Base-by-base conservation (phyloP, 2,797 vertebrate species). In the Enteromius trimaculatus region DNA sequence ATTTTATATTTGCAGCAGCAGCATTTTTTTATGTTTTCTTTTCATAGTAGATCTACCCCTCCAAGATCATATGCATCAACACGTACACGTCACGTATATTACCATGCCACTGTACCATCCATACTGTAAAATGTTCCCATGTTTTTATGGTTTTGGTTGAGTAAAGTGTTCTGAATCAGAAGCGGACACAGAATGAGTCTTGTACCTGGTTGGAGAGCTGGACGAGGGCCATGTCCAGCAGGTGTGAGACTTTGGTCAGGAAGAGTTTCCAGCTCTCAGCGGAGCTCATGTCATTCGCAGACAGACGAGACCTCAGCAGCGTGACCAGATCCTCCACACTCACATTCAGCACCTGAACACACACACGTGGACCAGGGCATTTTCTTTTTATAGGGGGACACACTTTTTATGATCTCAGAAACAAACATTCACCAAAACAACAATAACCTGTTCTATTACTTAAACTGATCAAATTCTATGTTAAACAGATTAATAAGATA, bases 231-330 rank as follows among this genome's bases (percentile, higher is more conserved):
- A 29, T 6, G 17, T 89, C 83, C 81, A 89, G 71, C 29, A 74
- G 60, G 0, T n/a, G 3, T 14, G 76, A 79, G 37, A 66, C 70
- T 78, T 74, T 83, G 23, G 79, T 82, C 64, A 89, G 76, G n/a
- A 89, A 51, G 26, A 89, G 68, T 58, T 84, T 88, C 86, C 86
- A 88, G 17, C 69, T 80, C 4, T 80, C 85, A 60, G 74, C 75
- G 6, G 86, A 79, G n/a, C 72, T 44, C 1, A 29, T 44, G 19
- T 31, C 71, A 64, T 23, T 21, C 7, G 10, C 7, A 37, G 74
- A 31, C n/a, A 77, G 72, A 16, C 79, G 62, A 58, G 77, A 82
- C 47, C 83, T 42, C 23, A 88, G 85, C 0, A 86, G 5, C 0
- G 53, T 47, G 39, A 78, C 47, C 37, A 89, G 84, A 10, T 84